Evolutionary conservation across 2,113 vertebrate species (phyloP).

Genomic region (Morone saxatilis): DNA sequence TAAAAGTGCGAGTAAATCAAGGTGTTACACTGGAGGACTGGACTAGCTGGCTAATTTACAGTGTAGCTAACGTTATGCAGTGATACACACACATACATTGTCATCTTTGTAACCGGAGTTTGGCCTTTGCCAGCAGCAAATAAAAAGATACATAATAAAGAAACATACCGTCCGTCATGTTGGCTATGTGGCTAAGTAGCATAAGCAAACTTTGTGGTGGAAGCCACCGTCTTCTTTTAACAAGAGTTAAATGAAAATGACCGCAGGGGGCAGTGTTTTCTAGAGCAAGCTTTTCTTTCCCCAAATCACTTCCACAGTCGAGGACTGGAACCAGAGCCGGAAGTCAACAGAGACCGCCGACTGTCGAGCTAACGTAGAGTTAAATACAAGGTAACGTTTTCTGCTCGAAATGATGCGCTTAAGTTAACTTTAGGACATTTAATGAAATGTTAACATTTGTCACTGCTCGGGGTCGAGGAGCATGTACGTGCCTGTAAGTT

Average conservation of each 20-base stretch:
- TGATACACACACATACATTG: neutral
- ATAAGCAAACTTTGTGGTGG: neutral
- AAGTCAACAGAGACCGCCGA: neutral
- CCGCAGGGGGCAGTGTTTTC: slow-evolving; percentile 22
- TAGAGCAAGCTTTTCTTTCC: too few relatives aligned
- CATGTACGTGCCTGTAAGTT: neutral
- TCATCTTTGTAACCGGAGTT: neutral
- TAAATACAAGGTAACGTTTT: neutral
- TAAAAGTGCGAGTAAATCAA: neutral
- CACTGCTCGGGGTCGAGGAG: rapidly evolving
- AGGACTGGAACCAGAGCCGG: neutral
- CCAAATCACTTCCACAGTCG: slow-evolving; percentile 8
- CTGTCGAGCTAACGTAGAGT: neutral
- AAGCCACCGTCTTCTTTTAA: too few relatives aligned
- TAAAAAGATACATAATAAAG: neutral
- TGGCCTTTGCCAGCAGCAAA: neutral
- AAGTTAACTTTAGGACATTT: neutral
- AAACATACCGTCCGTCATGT: slow-evolving; percentile 16
- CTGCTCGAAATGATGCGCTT: rapidly evolving
- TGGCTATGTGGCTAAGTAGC: neutral
- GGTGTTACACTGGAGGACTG: neutral
- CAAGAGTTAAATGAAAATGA: neutral
- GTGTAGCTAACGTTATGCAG: neutral
- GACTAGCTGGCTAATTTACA: too few relatives aligned
- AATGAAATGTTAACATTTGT: neutral